phyloP scores from a whole-genome alignment of 2,113 vertebrate genomes.

The Sialia sialis region DNA sequence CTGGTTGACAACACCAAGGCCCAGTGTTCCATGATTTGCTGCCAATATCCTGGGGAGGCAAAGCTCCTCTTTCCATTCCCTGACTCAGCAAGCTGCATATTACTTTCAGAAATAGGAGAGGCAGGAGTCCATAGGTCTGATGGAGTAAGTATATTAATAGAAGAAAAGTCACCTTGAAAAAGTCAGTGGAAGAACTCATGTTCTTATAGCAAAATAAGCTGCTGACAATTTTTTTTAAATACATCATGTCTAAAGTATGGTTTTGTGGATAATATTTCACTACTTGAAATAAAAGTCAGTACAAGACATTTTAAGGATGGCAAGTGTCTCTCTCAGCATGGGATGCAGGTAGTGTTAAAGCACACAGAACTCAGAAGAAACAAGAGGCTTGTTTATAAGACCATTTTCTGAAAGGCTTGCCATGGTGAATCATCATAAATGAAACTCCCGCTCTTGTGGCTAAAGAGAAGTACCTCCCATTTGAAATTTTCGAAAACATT shows the following conservation, averaged over 20 bases:
- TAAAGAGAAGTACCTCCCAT: neutral
- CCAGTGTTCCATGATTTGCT: neutral
- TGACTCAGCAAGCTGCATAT: neutral
- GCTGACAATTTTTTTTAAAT: neutral
- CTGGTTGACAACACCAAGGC: neutral
- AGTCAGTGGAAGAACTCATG: neutral
- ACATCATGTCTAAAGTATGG: neutral
- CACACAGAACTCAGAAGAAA: neutral
- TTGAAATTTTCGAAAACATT: neutral
- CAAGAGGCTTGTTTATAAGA: neutral
- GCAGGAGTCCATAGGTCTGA: neutral
- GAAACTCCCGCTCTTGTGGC: neutral
- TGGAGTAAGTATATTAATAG: neutral
- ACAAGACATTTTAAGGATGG: neutral
- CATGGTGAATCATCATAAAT: neutral
- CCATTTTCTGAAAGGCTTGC: neutral
- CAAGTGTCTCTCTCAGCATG: neutral
- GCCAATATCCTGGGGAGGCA: neutral
- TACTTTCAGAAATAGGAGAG: slow-evolving; percentile 2
- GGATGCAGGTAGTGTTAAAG: neutral
- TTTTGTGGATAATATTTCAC: neutral
- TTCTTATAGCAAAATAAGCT: neutral
- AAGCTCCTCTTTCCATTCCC: neutral
- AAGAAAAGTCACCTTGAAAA: slow-evolving; percentile 29
- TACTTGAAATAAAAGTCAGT: neutral